These are phyloP conservation scores for Cosmorhoe ocellata DNA, from an alignment of 2,888 invertebrate species.

Conservation along the genomic window DNA sequence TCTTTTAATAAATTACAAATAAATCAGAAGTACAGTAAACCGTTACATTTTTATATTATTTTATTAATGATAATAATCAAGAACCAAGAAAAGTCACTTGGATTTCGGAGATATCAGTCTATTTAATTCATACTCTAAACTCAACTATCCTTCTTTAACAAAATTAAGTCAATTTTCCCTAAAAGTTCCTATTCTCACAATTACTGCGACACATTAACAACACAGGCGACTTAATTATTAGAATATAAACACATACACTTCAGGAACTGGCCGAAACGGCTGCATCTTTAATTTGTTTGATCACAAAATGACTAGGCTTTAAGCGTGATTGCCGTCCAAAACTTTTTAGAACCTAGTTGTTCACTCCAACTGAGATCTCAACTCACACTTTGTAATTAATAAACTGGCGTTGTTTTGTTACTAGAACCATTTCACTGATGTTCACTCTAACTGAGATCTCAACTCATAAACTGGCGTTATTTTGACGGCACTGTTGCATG, in stretches of 20 bases:
- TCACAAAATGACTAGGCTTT: conserved; percentile 34
- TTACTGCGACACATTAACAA: background rate
- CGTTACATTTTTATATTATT: background rate
- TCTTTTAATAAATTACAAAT: conserved; percentile 8
- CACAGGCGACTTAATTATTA: conserved; percentile 8
- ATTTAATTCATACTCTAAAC: conserved; percentile 8
- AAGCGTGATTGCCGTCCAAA: conserved; percentile 16
- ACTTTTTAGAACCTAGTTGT: background rate
- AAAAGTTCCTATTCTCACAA: conserved; percentile 5
- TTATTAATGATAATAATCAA: conserved; percentile 5
- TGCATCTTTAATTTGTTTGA: conserved; percentile 8
- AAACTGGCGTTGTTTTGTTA: background rate
- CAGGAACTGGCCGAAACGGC: conserved; percentile 19
- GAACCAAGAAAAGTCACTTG: conserved; percentile 17
- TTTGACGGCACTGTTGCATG: background rate
- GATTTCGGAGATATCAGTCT: conserved; percentile 18
- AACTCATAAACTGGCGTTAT: background rate
- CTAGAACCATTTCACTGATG: too few relatives aligned
- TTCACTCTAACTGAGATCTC: background rate
- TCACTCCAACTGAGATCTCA: background rate
- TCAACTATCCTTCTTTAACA: background rate
- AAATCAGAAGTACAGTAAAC: conserved; percentile 20
- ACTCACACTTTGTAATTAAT: background rate
- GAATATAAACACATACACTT: conserved; percentile 11
- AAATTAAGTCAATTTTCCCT: background rate